Conservation (phyloP, 35 echinoderm and acorn worm genomes). For the Apostichopus japonicus region DNA sequence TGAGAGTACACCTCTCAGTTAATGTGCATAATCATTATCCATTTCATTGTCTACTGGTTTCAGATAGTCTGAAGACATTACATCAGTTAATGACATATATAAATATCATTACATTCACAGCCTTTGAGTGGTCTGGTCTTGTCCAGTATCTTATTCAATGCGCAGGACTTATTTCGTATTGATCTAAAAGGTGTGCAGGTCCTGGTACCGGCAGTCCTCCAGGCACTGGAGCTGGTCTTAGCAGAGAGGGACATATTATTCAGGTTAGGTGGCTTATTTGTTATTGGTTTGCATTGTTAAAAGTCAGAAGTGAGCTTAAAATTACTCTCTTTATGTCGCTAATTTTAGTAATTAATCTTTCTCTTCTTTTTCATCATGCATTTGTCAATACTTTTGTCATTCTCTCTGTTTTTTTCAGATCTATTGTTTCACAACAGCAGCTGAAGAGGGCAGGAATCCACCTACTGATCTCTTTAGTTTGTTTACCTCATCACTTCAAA, state of each 20-base stretch:
- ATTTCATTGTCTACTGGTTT: neutral
- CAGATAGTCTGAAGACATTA: neutral
- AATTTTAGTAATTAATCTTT: neutral
- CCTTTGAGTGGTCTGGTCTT: conserved; percentile 89
- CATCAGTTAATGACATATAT: no score
- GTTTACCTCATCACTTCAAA: conserved; percentile 96
- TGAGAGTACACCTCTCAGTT: no score
- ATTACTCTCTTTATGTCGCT: neutral
- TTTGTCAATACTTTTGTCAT: neutral
- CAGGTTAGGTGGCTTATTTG: conserved; percentile 41
- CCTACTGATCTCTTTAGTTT: conserved; percentile 82
- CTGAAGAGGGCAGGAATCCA: conserved; percentile 87
- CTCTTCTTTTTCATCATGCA: neutral
- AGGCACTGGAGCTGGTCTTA: conserved; percentile 88
- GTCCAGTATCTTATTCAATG: conserved; percentile 93
- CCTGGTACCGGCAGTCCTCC: conserved; percentile 82
- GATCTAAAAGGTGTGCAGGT: conserved; percentile 95
- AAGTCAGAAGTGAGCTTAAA: neutral
- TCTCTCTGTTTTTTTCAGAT: conserved; percentile 56
- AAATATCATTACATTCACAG: conserved; percentile 42
- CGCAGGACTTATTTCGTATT: conserved; percentile 84
- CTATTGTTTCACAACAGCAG: conserved; percentile 78
- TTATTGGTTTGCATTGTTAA: neutral
- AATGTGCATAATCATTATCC: neutral
- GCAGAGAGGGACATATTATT: conserved; percentile 73